Evolutionary conservation across 2,888 invertebrate genomes (phyloP), one percentile per base, ranked within the genome.

Genomic region (Thumatha senex): DNA sequence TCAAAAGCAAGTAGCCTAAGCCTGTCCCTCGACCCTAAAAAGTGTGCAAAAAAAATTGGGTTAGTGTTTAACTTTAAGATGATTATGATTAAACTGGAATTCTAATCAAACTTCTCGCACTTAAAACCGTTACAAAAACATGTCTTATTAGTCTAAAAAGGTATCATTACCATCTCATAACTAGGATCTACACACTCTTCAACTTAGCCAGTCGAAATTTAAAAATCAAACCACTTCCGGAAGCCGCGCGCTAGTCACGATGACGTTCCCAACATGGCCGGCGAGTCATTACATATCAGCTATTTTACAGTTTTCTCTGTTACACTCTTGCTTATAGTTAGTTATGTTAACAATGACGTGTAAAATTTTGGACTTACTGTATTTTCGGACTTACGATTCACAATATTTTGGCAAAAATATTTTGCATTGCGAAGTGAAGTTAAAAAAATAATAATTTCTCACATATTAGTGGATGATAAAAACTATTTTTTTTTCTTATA

Each of bases 251-350:
- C 44, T 7, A 52, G 51, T 52, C 51, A 52, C 11, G 30, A 9
- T 52, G 51, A 52, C 47, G 44, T 39, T 11, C 13, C 7, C 43
- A 47, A 40, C 11, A 52, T 52, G 47, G 51, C 51, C n/a, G 39
- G 30, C 35, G 0, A 51, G 51, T 48, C 51, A 52, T 48, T 38
- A 41, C 29, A 29, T 38, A 38, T 51, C 46, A 42, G 51, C 46
- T 15, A 5, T 51, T 42, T 51, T 46, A 33, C 24, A 11, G 24
- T 43, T 48, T 48, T 48, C 48, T 39, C 48, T 43, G 31, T 29
- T 14, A 35, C 40, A 39, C 31, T 4, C 5, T 8, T 30, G 31
- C 9, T 31, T 42, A 18, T 24, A 31, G 31, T 31, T 31, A 13
- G 24, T 10, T 24, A 18, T 13, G 12, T 12, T 34, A 4, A 43